Percentiles rank a stretch among this genome's conserved stretches.
Evolutionary conservation across 2,113 vertebrate species (phyloP).

Genomic region (Cottus gobio): DNA sequence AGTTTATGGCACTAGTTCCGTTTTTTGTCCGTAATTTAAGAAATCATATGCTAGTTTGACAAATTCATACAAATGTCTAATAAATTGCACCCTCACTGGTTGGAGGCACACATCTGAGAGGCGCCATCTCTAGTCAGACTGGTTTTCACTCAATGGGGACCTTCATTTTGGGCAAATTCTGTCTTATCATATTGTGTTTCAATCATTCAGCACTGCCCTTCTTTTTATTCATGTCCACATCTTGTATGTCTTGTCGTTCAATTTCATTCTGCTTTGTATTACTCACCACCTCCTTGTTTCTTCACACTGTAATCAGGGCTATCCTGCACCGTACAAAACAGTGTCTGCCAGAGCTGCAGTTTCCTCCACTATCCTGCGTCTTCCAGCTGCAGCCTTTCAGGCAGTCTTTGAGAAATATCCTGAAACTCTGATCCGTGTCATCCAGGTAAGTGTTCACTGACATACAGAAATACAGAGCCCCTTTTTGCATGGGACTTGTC

Average conservation of each 20-base stretch:
- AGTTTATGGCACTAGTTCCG: background rate
- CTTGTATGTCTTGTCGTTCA: background rate
- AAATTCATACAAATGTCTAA: background rate
- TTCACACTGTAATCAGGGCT: constrained; percentile 80
- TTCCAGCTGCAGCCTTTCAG: constrained; percentile 91
- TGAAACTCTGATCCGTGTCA: constrained; percentile 91
- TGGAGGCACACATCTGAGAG: too few relatives aligned
- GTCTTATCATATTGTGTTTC: background rate
- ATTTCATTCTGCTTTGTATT: background rate
- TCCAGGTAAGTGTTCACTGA: constrained; percentile 88
- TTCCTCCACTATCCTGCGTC: constrained; percentile 87
- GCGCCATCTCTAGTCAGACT: too few relatives aligned
- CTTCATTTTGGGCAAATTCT: too few relatives aligned
- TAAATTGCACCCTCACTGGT: too few relatives aligned
- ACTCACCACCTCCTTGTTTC: background rate
- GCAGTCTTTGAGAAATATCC: constrained; percentile 94
- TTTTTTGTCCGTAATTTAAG: background rate
- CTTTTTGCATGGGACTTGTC: too few relatives aligned
- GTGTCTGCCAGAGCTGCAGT: constrained; percentile 89
- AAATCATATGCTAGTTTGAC: background rate
- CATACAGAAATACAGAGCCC: too few relatives aligned
- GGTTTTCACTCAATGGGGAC: too few relatives aligned
- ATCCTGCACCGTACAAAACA: constrained; percentile 92
- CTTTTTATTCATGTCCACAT: background rate
- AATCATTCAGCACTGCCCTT: background rate